Evolutionary conservation across 2,888 invertebrate genomes (phyloP), one percentile per base, ranked within the genome.

Genomic region (Chalcosyrphus nemorum): DNA sequence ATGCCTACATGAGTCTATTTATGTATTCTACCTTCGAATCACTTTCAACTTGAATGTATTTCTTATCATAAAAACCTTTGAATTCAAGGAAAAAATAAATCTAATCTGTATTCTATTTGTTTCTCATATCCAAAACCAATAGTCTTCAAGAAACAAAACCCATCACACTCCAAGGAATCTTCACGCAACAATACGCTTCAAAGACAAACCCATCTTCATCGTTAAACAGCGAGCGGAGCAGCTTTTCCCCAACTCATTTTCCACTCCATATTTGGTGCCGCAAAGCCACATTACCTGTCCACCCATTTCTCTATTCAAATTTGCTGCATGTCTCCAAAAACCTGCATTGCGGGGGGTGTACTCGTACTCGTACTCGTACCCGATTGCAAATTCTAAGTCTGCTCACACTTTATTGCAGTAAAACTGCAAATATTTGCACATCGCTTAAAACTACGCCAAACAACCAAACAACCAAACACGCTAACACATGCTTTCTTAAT

Each of bases 381-480:
- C 1, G 15, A 11, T 43, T 47, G 17, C 5, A 81, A 77, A 66
- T 82, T 77, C 77, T 54, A 72, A 82, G 72, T 77, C 81, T 77
- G 66, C 77, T 82, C 81, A 82, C 82, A 82, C 82, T 82, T 82
- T 78, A 82, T 82, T 82, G 82, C 78, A 82, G 82, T 61, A 47
- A 66, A 77, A 77, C 72, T 82, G 71, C 82, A 82, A 82, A 82
- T 82, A 74, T 82, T 82, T 82, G 72, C 66, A 78, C 82, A 82
- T 74, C 72, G 82, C 82, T 82, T 82, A 78, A 82, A 78, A 82
- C 72, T 77, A 82, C 82, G 77, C 76, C 77, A 81, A 75, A 76
- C 52, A 72, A 24, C 75, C 5, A 27, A 47, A 76, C 52, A 72
- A 24, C 75, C 5, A 27, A 47, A 38, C 76, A 66, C 66, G 66